Evolutionary conservation across 2,888 invertebrate genomes (phyloP).

Genomic region (Tipula lateralis): DNA sequence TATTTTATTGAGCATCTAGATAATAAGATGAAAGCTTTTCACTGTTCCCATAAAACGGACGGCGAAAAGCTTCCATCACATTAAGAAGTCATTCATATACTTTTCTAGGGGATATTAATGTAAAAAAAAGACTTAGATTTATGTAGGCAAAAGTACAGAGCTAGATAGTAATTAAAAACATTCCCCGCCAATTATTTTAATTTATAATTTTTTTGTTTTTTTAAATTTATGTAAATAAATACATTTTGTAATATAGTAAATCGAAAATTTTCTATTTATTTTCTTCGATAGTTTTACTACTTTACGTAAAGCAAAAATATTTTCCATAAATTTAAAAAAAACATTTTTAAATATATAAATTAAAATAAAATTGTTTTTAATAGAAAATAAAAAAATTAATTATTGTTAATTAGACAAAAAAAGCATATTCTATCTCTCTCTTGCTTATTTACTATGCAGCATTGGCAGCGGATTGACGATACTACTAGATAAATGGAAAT

Average conservation of each 20-base stretch:
- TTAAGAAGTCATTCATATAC: not conserved
- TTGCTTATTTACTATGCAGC: not conserved
- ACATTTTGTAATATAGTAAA: not conserved
- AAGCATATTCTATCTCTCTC: not conserved
- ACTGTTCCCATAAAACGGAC: not conserved
- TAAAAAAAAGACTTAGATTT: not conserved
- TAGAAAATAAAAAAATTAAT: not conserved
- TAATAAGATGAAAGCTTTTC: not conserved
- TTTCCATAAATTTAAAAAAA: not conserved
- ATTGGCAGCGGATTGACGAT: not conserved
- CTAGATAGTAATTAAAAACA: not conserved
- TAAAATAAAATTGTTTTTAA: slow-evolving; percentile 11
- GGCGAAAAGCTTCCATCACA: not conserved
- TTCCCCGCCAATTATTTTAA: not conserved
- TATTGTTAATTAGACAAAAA: not conserved
- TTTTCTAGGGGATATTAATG: not conserved
- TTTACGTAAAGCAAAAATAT: not conserved
- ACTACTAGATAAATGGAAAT: not conserved
- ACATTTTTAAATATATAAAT: not conserved
- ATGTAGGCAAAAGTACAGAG: not conserved
- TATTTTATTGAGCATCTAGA: not conserved
- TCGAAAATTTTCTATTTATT: too few species aligned
- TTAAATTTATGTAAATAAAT: not conserved
- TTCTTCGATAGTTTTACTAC: too few species aligned
- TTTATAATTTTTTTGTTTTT: not conserved